phyloP scores from a whole-genome alignment of 1,140 invertebrate genomes.

The Melipona quadrifasciata region DNA sequence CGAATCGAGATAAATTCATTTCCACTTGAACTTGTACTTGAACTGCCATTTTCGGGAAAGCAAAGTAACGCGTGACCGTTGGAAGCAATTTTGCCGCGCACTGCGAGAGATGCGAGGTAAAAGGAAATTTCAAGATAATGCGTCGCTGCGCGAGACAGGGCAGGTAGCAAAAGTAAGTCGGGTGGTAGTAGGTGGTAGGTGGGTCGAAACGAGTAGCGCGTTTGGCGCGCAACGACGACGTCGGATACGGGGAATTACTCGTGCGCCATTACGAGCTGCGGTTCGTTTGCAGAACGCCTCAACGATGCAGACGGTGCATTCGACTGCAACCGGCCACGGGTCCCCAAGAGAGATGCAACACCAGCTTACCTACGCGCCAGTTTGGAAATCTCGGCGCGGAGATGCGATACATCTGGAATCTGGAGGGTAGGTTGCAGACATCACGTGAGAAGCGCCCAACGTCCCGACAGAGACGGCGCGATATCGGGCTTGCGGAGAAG shows the following conservation, averaged over 20 bases:
- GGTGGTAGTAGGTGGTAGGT: not conserved
- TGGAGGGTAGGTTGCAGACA: constrained; percentile 64
- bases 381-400: constrained; percentile 74
- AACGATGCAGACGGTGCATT: constrained; percentile 71
- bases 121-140: not conserved
- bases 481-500: constrained; percentile 1
- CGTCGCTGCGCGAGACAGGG: not conserved
- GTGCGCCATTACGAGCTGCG: constrained; percentile 66
- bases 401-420: constrained; percentile 64
- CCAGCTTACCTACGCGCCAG: constrained; percentile 66
- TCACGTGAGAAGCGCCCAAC: constrained; percentile 56
- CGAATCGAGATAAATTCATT: too few species aligned
- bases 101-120: not conserved
- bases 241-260: constrained; percentile 63
- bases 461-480: constrained; percentile 34
- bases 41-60: too few species aligned
- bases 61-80: too few species aligned
- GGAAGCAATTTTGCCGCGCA: too few species aligned
- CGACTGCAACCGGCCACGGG: constrained; percentile 68
- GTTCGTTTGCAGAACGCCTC: constrained; percentile 68
- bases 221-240: constrained; percentile 48
- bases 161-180: too few species aligned
- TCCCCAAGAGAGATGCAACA: constrained; percentile 64
- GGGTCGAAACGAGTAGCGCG: constrained; percentile 7
- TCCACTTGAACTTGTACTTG: too few species aligned